Conservation (phyloP, 2,113 vertebrate genomes). For the Aldabrachelys gigantea region DNA sequence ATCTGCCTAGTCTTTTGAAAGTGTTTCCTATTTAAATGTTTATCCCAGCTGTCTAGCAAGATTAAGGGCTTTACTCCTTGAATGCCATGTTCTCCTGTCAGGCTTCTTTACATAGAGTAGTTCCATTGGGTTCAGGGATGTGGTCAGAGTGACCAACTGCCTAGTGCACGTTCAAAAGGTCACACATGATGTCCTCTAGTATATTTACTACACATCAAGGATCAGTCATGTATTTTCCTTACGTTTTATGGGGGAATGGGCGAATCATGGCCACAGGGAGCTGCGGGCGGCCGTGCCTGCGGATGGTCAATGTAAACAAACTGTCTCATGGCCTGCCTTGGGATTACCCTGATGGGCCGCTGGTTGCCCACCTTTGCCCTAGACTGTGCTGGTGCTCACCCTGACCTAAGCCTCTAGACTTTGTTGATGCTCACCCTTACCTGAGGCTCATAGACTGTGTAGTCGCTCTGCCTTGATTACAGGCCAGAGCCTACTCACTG, state of each 20-base stretch:
- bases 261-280: too few species aligned
- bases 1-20: constrained; percentile 76
- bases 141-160: constrained; percentile 37
- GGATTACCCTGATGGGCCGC: too few species aligned
- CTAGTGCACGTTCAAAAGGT: not conserved
- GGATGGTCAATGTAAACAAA: too few species aligned
- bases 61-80: constrained; percentile 75
- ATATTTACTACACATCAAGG: not conserved
- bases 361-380: too few species aligned
- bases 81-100: not conserved
- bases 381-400: too few species aligned
- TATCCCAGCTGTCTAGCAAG: constrained; percentile 71
- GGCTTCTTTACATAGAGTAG: constrained; percentile 59
- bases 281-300: too few species aligned
- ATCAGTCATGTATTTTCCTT: not conserved
- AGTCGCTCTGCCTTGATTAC: too few species aligned
- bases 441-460: too few species aligned
- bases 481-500: too few species aligned
- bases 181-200: not conserved
- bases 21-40: constrained; percentile 74
- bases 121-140: constrained; percentile 41
- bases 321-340: too few species aligned
- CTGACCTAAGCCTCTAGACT: too few species aligned
- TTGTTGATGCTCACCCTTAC: too few species aligned
- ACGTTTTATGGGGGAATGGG: not conserved